Evolutionary conservation across 2,113 vertebrate species (phyloP), one percentile per base, ranked within the genome.

Genomic region (Terrapene triunguis): DNA sequence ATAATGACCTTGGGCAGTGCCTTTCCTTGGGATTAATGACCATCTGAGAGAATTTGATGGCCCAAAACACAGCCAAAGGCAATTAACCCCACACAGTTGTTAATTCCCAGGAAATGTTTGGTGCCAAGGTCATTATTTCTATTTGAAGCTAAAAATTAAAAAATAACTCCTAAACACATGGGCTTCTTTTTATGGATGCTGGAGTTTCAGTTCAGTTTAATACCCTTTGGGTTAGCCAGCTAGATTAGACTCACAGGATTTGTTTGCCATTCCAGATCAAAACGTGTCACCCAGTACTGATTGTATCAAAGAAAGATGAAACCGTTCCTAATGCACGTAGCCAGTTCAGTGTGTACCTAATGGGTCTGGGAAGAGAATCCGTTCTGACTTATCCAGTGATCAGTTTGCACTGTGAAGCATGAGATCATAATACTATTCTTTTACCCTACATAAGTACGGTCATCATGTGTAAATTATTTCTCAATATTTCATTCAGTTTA

Each of bases 31-130:
- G 72, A 54, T 96, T 93, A 93, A 95, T 94, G 54, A 69, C 65
- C 42, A 47, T 85, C 57, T 51, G 82, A 87, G 87, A 90, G 84
- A 93, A 90, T 82, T 8, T 57, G 65, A 92, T 80, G 48, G 88
- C 72, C 85, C 53, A 82, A 94, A 85, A 76, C 1, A 3, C 47
- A 65, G 57, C 90, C 80, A 82, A 88, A 69, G 47, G 85, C 57
- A 88, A 22, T 95, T 95, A 95, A 92, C 76, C 44, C 65, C 87
- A 96, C 87, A 84, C 69, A 94, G 17, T 93, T 62, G 89, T 95
- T 95, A 95, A 96, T 86, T 90, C 19, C 21, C 59, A 69, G 84
- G 76, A 97, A 94, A 82, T 81, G 42, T 35, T 95, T 92, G 74
- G 50, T 25, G 54, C 84, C 83, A 94, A 92, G 55, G 53, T 89